Evolutionary conservation across 2,888 invertebrate genomes (phyloP), one percentile per base, ranked within the genome.

Genomic region (Macaria liturata): DNA sequence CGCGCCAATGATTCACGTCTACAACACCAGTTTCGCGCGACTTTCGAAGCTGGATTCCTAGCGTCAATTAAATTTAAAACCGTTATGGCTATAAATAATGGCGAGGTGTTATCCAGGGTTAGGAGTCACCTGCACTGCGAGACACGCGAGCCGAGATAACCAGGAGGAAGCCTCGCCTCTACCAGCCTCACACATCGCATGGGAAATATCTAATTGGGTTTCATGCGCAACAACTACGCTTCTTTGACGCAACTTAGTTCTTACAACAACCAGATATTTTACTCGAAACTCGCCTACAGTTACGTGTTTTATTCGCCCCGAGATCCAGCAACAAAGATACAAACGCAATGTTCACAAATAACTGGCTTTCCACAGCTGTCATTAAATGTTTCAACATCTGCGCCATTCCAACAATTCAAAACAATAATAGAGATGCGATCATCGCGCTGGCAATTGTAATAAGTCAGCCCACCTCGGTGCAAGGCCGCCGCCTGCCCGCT

Each of bases 61-160:
- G 64, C 62, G 68, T 70, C 68, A 68, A 70, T 70, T 70, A 70
- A 68, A 68, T 67, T 64, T 64, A 60, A 62, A 62, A 60, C 65
- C 67, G 69, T 67, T 66, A 67, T 58, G 37, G 59, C 67, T 61
- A 67, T 69, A 67, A 68, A 68, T 69, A 68, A 68, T 63, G 61
- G 32, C 48, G 54, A 54, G 58, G 39, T 60, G 55, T 56, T 60
- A 60, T 58, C 56, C 65, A 46, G 58, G 59, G 65, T 62, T 59
- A 66, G 52, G 59, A 55, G 61, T 59, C 60, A 54, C 59, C 54
- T 55, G 57, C 61, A 51, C 51, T 61, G 45, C 49, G 54, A 48
- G 53, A 57, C 67, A 65, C 65, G 67, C 65, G 55, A 67, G 47
- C 9, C 45, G 57, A 61, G 63, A 65, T 60, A 51, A 60, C 40